Evolutionary conservation across 1,140 invertebrate genomes (phyloP).

Genomic region (Macrostomum lignano): DNA sequence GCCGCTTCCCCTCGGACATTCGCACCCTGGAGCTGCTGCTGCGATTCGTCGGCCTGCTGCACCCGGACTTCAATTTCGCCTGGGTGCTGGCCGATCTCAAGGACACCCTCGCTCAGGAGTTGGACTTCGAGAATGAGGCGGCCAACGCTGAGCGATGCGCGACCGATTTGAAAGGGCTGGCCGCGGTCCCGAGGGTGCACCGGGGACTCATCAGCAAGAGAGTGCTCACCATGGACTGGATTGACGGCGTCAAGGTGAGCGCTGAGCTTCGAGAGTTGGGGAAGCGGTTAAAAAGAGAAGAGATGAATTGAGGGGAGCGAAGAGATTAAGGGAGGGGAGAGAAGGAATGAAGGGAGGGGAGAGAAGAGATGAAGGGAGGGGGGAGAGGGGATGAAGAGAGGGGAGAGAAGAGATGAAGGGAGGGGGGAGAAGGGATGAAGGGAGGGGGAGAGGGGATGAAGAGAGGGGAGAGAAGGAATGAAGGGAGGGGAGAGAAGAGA

Average conservation of each 20-base stretch:
- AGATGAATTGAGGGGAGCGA: slow-evolving; percentile 10
- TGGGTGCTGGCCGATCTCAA: slow-evolving; percentile 32
- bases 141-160: slow-evolving; percentile 41
- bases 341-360: no score
- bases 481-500: no score
- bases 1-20: slow-evolving; percentile 41
- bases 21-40: slow-evolving; percentile 39
- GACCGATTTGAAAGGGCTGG: slow-evolving; percentile 34
- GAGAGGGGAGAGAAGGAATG: no score
- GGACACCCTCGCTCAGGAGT: slow-evolving; percentile 33
- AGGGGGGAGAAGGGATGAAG: no score
- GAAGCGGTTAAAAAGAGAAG: slow-evolving; percentile 27
- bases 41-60: slow-evolving; percentile 36
- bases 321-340: no score
- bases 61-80: slow-evolving; percentile 43
- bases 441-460: no score
- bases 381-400: no score
- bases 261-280: no score
- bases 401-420: no score
- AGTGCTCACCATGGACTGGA: slow-evolving; percentile 45
- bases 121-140: slow-evolving; percentile 45
- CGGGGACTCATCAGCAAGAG: slow-evolving; percentile 35
- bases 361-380: no score
- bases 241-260: slow-evolving; percentile 32
- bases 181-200: slow-evolving; percentile 38